These are phyloP conservation scores for Helarctos malayanus DNA, from an alignment of 2,797 vertebrate genomes.

Conservation along the genomic window DNA sequence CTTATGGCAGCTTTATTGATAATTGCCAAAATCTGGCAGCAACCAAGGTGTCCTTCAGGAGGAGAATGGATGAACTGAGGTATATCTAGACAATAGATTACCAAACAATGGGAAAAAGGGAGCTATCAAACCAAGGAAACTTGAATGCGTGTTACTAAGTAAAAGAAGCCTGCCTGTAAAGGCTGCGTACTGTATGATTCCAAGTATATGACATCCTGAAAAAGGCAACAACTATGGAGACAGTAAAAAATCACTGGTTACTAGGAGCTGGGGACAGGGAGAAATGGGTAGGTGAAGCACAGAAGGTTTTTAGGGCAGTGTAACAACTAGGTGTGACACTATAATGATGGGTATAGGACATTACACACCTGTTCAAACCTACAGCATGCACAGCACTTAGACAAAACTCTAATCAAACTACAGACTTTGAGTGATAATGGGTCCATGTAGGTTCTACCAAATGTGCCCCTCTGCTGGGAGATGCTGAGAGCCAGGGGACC, in stretches of 20 bases:
- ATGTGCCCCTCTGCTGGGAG: neutral
- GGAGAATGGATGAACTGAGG: neutral
- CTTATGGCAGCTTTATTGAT: neutral
- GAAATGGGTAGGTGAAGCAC: neutral
- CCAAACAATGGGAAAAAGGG: neutral
- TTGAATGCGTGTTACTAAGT: neutral
- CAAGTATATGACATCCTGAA: neutral
- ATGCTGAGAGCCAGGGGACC: neutral
- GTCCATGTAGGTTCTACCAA: neutral
- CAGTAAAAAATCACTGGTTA: neutral
- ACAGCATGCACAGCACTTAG: neutral
- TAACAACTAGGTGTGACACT: neutral
- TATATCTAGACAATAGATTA: neutral
- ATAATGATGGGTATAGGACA: neutral
- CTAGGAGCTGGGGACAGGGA: neutral
- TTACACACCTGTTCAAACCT: neutral
- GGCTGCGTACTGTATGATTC: neutral
- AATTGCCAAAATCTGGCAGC: neutral
- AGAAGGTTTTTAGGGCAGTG: neutral
- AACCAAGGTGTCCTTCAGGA: neutral
- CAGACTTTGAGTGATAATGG: neutral
- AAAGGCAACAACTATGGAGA: neutral
- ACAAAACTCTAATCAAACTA: neutral
- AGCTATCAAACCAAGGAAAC: neutral
- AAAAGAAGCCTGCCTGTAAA: neutral